Conservation (phyloP, 2,113 vertebrate species). For the Emydocephalus ijimae region DNA sequence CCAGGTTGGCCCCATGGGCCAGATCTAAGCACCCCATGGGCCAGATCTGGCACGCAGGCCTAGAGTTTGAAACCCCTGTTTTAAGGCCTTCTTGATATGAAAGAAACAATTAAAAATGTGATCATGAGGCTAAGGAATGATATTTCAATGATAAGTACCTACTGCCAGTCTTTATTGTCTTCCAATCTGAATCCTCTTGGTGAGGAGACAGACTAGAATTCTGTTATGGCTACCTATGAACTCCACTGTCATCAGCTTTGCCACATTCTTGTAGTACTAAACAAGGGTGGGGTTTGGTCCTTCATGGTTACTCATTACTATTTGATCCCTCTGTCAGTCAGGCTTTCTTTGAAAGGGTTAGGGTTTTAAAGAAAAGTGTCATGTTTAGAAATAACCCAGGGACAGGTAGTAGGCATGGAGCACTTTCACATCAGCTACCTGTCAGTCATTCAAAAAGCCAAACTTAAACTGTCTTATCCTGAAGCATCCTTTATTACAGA, state of each 20-base stretch:
- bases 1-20: too few species aligned
- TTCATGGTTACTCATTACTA: background rate
- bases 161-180: background rate
- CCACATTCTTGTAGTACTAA: background rate
- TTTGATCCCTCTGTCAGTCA: background rate
- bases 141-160: background rate
- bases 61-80: too few species aligned
- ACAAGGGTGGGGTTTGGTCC: background rate
- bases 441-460: background rate
- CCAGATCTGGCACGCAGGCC: too few species aligned
- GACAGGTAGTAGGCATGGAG: background rate
- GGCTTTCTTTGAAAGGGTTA: background rate
- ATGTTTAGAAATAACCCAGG: background rate
- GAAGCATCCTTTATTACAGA: background rate
- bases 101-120: background rate
- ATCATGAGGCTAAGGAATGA: background rate
- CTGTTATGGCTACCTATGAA: background rate
- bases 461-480: background rate
- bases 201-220: background rate
- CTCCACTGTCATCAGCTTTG: background rate
- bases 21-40: too few species aligned
- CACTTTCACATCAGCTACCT: background rate
- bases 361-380: background rate
- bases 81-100: background rate
- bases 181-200: background rate